Evolutionary conservation across 2,888 invertebrate genomes (phyloP).

Genomic region (Lasioglossum marginatum): DNA sequence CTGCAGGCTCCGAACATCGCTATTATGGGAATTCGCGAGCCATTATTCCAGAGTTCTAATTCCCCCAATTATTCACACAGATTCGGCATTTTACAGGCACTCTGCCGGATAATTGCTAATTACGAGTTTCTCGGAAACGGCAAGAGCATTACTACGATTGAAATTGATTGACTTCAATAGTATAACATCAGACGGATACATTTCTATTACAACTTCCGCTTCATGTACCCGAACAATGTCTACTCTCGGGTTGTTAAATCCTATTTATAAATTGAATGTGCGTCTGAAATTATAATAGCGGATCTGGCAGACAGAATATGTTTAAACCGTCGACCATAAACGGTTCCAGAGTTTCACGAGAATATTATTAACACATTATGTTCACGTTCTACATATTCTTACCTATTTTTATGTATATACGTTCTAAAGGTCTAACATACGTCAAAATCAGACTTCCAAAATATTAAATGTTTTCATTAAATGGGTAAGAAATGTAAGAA

Average conservation of each 20-base stretch:
- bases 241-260: background rate
- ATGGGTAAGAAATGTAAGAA: no score
- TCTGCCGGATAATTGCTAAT: conserved; percentile 67
- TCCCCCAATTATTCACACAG: conserved; percentile 26
- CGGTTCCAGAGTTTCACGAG: background rate
- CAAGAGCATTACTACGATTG: conserved; percentile 24
- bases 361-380: background rate
- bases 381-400: background rate
- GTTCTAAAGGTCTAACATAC: background rate
- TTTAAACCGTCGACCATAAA: background rate
- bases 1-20: background rate
- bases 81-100: conserved; percentile 42
- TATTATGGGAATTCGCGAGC: conserved; percentile 45
- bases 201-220: background rate
- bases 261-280: background rate
- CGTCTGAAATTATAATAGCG: background rate
- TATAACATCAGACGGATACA: background rate
- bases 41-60: conserved; percentile 45
- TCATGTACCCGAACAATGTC: background rate
- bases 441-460: background rate
- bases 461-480: background rate
- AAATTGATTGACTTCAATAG: conserved; percentile 32
- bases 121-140: conserved; percentile 45
- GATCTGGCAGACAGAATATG: accelerated
- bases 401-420: background rate